Percentiles rank a stretch among this genome's conserved stretches.
Evolutionary conservation across 2,888 invertebrate species (phyloP).

Genomic region (Erannis defoliaria): DNA sequence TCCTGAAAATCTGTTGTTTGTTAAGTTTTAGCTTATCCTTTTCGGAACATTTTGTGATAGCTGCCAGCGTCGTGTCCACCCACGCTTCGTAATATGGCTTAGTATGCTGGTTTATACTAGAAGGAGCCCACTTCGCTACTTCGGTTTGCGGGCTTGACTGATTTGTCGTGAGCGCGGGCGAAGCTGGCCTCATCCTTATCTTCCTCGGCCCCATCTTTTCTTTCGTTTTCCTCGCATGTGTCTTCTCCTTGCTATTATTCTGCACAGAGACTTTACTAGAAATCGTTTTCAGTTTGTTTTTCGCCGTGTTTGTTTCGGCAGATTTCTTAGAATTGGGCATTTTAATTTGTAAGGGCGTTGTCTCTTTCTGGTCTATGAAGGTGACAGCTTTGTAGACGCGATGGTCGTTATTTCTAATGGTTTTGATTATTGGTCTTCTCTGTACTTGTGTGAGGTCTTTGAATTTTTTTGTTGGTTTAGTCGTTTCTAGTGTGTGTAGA

Average conservation of each 20-base stretch:
- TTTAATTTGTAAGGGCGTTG: slow-evolving; percentile 56
- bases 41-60: slow-evolving; percentile 56
- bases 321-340: slow-evolving; percentile 48
- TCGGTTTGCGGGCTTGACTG: slow-evolving; percentile 62
- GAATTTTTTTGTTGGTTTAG: slow-evolving; percentile 28
- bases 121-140: slow-evolving; percentile 71
- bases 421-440: slow-evolving; percentile 60
- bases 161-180: slow-evolving; percentile 18
- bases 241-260: slow-evolving; percentile 1
- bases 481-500: slow-evolving; percentile 32
- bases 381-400: slow-evolving; percentile 64
- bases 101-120: slow-evolving; percentile 58
- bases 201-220: slow-evolving; percentile 20
- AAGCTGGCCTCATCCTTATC: slow-evolving; percentile 8
- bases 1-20: slow-evolving; percentile 50
- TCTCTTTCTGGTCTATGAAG: slow-evolving; percentile 57
- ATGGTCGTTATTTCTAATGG: slow-evolving; percentile 44
- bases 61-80: slow-evolving; percentile 69
- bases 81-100: slow-evolving; percentile 78
- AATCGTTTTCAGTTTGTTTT: slow-evolving; percentile 14
- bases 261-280: slow-evolving; percentile 22
- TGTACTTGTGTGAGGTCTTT: slow-evolving; percentile 30
- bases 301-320: neutral
- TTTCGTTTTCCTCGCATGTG: slow-evolving; percentile 10
- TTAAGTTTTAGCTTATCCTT: slow-evolving; percentile 53